Base-by-base conservation (phyloP, 2,113 vertebrate genomes). In the Gnathochromis pfefferi region DNA sequence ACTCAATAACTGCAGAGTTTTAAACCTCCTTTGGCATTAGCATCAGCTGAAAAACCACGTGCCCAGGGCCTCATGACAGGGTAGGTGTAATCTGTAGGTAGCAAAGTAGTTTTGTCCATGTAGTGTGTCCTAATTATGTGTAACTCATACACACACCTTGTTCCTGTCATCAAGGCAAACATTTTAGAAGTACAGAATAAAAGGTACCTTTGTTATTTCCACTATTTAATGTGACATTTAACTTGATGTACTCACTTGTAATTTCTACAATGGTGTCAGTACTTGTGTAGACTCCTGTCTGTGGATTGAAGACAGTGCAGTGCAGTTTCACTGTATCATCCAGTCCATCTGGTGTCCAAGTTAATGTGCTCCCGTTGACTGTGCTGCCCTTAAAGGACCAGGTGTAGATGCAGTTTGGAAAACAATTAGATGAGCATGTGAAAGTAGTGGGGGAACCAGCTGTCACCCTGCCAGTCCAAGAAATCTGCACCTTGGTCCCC, bases 381-480 rank as follows among this genome's bases (percentile, higher is more conserved):
- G 5, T 78, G 2, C 21, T 80, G 11, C 4, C 91, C 6, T 70
- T 42, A 3, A 94, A 79, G 12, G 38, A 63, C 93, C 94, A 95
- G 21, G 85, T 88, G 90, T 91, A 93, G 33, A 33, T 28, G 78
- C 93, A 94, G 51, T 85, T 86, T 7, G 82, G 35, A 49, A 78
- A 81, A 84, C 93, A 96, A 10, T 81, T 47, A 21, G 94, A 90
- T 23, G 81, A 86, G 81, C 92, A 94, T 0, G 58, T 89, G 85
- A 94, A 96, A 3, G 60, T 14, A 5, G 83, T 85, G 3, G 6
- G 47, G 9, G 54, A 80, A 12, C 92, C 93, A 1, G 93, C 91
- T 1, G 26, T 85, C 35, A 93, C 84, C 0, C 11, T 5, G 3
- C 73, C 75, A 1, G 7, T 5, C 81, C 89, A 93, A 40, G 35